These are phyloP conservation scores for Helicolenus hilgendorfi DNA, from an alignment of 2,797 vertebrate genomes.

Conservation along the genomic window DNA sequence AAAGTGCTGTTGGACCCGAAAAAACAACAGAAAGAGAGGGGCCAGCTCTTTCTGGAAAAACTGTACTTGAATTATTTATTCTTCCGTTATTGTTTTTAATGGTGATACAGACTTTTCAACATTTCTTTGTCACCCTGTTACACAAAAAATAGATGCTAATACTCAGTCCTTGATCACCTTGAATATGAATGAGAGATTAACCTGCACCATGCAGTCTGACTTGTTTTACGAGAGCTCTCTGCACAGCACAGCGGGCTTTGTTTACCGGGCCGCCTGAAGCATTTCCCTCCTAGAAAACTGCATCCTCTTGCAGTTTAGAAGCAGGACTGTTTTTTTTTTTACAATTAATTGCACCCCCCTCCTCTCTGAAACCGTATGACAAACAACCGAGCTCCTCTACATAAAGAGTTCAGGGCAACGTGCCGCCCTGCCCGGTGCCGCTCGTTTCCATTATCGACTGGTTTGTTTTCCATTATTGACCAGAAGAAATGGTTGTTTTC, in stretches of 20 bases:
- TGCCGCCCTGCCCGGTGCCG: background rate
- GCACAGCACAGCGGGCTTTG: slow-evolving; percentile 1
- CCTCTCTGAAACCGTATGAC: background rate
- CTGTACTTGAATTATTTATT: background rate
- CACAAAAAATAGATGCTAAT: background rate
- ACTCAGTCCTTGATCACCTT: background rate
- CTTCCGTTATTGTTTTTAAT: background rate
- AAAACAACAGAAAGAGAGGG: background rate
- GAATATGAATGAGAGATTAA: slow-evolving; percentile 15
- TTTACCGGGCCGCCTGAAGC: slow-evolving; percentile 39
- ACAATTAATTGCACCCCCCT: background rate
- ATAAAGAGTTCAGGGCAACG: background rate
- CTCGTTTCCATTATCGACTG: slow-evolving; percentile 44
- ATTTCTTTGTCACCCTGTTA: background rate
- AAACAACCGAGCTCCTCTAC: background rate
- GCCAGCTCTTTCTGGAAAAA: background rate
- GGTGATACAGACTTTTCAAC: background rate
- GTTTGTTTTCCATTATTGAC: slow-evolving; percentile 52
- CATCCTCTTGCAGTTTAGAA: slow-evolving; percentile 2
- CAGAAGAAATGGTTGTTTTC: slow-evolving; percentile 47
- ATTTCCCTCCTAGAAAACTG: slow-evolving; percentile 7
- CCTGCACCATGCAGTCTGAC: slow-evolving; percentile 1
- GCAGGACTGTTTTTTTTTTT: background rate
- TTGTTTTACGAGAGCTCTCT: background rate
- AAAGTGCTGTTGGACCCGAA: background rate